Conservation (phyloP, 2,888 invertebrate species). For the Harpagoxenus sublaevis region DNA sequence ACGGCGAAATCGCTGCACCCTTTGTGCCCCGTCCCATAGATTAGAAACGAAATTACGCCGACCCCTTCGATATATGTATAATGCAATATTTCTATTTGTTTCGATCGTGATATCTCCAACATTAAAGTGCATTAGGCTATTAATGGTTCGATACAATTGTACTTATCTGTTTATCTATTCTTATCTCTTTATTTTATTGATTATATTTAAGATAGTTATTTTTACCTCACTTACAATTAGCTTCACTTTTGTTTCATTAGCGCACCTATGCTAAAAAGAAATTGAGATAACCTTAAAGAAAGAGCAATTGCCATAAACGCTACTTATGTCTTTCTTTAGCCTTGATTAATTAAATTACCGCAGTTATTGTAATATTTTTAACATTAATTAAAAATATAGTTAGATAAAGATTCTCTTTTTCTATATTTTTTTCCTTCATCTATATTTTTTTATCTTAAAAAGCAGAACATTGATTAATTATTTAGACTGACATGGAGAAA, state of each 20-base stretch:
- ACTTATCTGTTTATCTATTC: background rate
- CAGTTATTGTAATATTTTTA: background rate
- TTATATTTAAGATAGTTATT: background rate
- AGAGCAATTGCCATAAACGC: background rate
- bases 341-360: background rate
- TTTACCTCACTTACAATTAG: background rate
- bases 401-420: background rate
- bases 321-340: background rate
- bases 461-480: background rate
- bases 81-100: too few relatives aligned
- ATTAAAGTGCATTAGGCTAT: background rate
- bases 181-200: constrained; percentile 4
- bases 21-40: constrained; percentile 9
- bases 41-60: constrained; percentile 33
- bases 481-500: background rate
- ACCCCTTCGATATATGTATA: background rate
- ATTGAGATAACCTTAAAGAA: background rate
- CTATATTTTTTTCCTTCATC: background rate
- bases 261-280: background rate
- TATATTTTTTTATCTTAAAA: background rate
- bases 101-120: background rate
- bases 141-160: background rate
- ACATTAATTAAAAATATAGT: constrained; percentile 6
- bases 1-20: background rate
- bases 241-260: background rate